Base-by-base conservation (phyloP, 2,113 vertebrate species). In the Vidua macroura region DNA sequence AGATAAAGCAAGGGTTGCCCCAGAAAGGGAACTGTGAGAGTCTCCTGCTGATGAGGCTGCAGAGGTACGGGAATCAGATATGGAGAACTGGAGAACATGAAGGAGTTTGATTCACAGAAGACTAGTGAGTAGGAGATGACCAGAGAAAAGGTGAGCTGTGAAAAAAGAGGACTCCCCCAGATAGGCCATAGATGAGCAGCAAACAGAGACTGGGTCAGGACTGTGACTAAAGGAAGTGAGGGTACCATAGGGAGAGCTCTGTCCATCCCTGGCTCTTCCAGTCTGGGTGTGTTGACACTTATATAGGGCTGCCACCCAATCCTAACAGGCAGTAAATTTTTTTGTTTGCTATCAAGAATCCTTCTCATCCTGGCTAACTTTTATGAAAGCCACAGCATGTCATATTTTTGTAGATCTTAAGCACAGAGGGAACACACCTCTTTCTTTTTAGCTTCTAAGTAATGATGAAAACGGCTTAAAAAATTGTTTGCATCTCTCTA, bases 281-380 rank as follows among this genome's bases (percentile, higher is more conserved):
- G 31, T 53, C 51, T 27, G 37, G 6, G 21, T 6, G 3, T 35
- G 6, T 18, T 33, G 33, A 75, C 37, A 75, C 39, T 74, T 6
- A 60, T 0, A 0, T 1, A 60, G 22, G 10, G 39, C 8, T 72
- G 23, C 35, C 23, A 63, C 23, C 6, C 44, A 82, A 49, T 7
- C 8, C 35, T 68, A 68, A 49, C 18, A 15, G 8, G 21, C 1
- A 3, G 27, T 8, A 39, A 24, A 6, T 30, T 12, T 59, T 80
- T 63, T 66, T 21, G 1, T 63, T 81, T 75, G 30, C 52, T 48
- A 43, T 20, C 62, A 89, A 75, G 74, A 94, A 68, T 68, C 22
- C 12, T 76, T 86, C 53, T 68, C 17, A 68, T 35, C 8, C 46
- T 87, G 35, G 25, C 37, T 56, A 55, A 59, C 22, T 78, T 75